Evolutionary conservation across 2,888 invertebrate species (phyloP), one percentile per base, ranked within the genome.

Genomic region (Lepidonotus clava): DNA sequence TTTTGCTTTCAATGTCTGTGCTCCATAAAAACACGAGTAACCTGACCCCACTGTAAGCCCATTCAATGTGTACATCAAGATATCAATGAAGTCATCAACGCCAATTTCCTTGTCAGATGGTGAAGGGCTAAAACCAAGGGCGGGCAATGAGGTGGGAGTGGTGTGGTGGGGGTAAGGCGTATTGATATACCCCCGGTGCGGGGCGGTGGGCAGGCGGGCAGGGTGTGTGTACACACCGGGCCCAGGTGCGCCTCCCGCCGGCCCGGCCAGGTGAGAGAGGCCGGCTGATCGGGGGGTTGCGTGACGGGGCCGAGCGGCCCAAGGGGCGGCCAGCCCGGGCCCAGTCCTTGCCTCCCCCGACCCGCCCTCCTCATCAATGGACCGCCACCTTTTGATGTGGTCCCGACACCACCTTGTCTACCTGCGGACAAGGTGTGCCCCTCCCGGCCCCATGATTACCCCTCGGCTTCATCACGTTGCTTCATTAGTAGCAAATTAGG

Each of bases 261-360:
- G 38, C 34, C 36, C 38, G 36, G 71, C 71, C 71, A 71, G 71
- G 71, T 71, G 71, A 38, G 71, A 38, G 71, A 71, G n/a, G 38
- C 34, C 36, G 21, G 2, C 36, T 71, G 71, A 71, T 71, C 34
- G 36, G n/a, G n/a, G n/a, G 8, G 71, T 71, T 34, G 71, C 71
- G 71, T 71, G 71, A 36, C 38, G 71, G 18, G 71, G 34, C 38
- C 36, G 5, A 8, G 32, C 32, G 66, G 66, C n/a, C 46, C 8
- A 8, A 46, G 8, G 18, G 46, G n/a, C n/a, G n/a, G n/a, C 18
- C 46, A 8, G 46, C 46, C 46, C 8, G 8, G 46, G 8, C 46
- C 46, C 46, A 11, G 8, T 46, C 46, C 46, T 18, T 8, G 46
- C 46, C 46, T 46, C 46, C 46, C 46, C 46, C 46, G 18, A 11